phyloP scores from a whole-genome alignment of 2,888 invertebrate genomes.

The Chrysomela aeneicollis region DNA sequence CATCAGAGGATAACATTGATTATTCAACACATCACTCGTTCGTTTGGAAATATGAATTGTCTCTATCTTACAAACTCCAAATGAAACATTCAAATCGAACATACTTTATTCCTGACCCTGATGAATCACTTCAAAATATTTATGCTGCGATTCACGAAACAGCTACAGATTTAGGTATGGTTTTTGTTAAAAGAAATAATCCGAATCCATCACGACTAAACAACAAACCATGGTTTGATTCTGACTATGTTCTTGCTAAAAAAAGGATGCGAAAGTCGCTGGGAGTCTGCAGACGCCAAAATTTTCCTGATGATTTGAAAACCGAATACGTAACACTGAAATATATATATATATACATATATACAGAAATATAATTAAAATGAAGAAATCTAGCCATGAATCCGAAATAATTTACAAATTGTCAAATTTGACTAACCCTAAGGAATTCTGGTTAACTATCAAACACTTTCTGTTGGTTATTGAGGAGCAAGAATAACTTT shows the following conservation, averaged over 20 bases:
- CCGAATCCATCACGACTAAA: background rate
- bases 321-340: background rate
- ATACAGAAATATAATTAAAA: background rate
- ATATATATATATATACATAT: too few species aligned
- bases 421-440: too few species aligned
- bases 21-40: background rate
- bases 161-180: background rate
- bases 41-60: background rate
- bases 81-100: slow-evolving; percentile 2
- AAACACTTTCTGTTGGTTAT: too few species aligned
- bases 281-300: background rate
- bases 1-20: background rate
- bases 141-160: background rate
- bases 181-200: background rate
- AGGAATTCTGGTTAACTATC: too few species aligned
- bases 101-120: background rate
- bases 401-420: too few species aligned
- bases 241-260: background rate
- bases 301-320: background rate
- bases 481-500: too few species aligned
- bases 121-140: background rate
- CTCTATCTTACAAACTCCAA: background rate
- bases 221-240: slow-evolving; percentile 8
- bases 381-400: too few species aligned
- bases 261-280: background rate